Conservation (phyloP, 2,888 invertebrate species). For the Nemoura dubitans region DNA sequence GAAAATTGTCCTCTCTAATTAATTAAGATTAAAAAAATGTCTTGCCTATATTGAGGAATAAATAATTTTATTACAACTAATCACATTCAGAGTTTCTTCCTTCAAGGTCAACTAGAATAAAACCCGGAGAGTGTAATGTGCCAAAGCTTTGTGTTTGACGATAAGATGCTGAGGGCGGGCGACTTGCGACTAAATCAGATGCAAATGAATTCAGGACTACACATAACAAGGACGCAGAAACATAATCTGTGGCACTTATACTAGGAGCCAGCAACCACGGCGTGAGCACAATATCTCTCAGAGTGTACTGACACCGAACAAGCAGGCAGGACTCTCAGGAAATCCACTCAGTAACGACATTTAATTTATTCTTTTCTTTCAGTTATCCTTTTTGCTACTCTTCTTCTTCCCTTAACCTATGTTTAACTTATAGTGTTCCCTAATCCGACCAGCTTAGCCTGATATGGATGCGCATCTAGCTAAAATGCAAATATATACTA, state of each 20-base stretch:
- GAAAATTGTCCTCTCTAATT: background rate
- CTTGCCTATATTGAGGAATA: no score
- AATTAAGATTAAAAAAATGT: no score
- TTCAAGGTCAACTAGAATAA: no score
- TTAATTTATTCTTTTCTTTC: conserved; percentile 32
- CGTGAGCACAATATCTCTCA: background rate
- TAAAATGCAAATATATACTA: conserved; percentile 22
- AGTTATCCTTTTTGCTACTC: background rate
- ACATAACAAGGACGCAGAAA: conserved; percentile 42
- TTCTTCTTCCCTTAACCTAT: conserved; percentile 14
- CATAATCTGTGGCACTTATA: conserved; percentile 43
- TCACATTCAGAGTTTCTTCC: no score
- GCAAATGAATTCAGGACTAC: conserved; percentile 45
- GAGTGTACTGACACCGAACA: background rate
- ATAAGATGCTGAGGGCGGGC: background rate
- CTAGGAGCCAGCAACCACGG: conserved; percentile 18
- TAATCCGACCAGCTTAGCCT: conserved; percentile 22
- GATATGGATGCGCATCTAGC: background rate
- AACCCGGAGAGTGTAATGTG: no score
- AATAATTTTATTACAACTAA: no score
- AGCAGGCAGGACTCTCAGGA: background rate
- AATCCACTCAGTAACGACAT: background rate
- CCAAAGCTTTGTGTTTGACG: background rate
- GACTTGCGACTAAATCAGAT: conserved; percentile 32
- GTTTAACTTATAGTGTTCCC: background rate